These are phyloP conservation scores for Spodoptera picta DNA, from an alignment of 2,888 invertebrate genomes.

Conservation along the genomic window DNA sequence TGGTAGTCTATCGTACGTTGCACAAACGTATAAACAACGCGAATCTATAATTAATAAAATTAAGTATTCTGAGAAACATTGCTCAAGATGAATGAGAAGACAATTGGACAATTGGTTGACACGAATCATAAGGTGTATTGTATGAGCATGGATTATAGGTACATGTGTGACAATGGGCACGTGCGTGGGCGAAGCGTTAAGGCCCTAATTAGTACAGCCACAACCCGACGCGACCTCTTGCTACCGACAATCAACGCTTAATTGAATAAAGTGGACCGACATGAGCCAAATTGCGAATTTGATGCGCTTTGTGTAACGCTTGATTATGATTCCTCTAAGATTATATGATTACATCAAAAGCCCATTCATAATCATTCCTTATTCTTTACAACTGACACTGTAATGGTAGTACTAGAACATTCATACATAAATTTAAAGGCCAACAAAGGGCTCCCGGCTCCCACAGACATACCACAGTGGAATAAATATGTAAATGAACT, in stretches of 20 bases:
- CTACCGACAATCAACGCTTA: slow-evolving; percentile 81
- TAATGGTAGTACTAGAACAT: slow-evolving; percentile 21
- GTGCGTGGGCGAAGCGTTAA: slow-evolving; percentile 81
- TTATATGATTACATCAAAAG: slow-evolving; percentile 32
- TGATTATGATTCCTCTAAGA: slow-evolving; percentile 32
- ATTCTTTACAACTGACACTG: slow-evolving; percentile 17
- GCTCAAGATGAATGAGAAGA: slow-evolving; percentile 37
- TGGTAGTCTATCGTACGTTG: slow-evolving; percentile 4
- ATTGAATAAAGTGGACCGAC: slow-evolving; percentile 85
- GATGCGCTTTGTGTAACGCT: slow-evolving; percentile 60
- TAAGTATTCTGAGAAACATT: slow-evolving; percentile 34
- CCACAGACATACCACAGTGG: slow-evolving; percentile 35
- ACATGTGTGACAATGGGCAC: slow-evolving; percentile 67
- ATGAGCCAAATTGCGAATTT: slow-evolving; percentile 74
- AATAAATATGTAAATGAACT: slow-evolving; percentile 68
- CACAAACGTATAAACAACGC: slow-evolving; percentile 8
- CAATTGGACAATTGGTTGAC: slow-evolving; percentile 50
- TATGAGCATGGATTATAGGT: slow-evolving; percentile 61
- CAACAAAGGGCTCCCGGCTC: slow-evolving; percentile 38
- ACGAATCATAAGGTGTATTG: slow-evolving; percentile 56
- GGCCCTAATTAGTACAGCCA: slow-evolving; percentile 80
- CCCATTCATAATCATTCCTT: slow-evolving; percentile 21
- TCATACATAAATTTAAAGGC: slow-evolving; percentile 34
- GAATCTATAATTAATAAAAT: slow-evolving; percentile 11
- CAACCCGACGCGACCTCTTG: slow-evolving; percentile 85